Conservation (phyloP, 2,797 vertebrate genomes). For the Protonibea diacanthus region DNA sequence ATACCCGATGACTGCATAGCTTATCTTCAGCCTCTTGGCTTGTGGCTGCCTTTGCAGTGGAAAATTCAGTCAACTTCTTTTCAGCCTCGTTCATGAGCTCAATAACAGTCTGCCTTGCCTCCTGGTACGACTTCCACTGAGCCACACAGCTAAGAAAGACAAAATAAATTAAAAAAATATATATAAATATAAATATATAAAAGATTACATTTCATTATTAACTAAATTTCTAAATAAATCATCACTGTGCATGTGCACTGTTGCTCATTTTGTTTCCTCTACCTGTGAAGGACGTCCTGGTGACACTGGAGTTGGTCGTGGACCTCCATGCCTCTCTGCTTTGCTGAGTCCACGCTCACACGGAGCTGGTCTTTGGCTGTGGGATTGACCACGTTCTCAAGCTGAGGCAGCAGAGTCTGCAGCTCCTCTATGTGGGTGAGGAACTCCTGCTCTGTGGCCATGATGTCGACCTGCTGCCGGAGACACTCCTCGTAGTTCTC, state of each 20-base stretch:
- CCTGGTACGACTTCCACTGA: constrained; percentile 93
- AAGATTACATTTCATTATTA: not conserved
- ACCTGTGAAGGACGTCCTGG: constrained; percentile 87
- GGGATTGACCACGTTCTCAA: constrained; percentile 89
- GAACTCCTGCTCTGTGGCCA: constrained; percentile 92
- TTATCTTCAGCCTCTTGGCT: constrained; percentile 90
- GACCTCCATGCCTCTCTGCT: constrained; percentile 86
- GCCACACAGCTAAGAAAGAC: constrained; percentile 84
- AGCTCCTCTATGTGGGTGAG: constrained; percentile 88
- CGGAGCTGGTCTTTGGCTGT: constrained; percentile 87
- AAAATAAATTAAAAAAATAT: not conserved
- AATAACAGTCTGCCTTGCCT: constrained; percentile 90
- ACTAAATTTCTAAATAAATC: not conserved
- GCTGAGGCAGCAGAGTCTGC: constrained; percentile 84
- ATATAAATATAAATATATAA: too few relatives aligned
- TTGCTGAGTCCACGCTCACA: constrained; percentile 86
- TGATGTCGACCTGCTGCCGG: constrained; percentile 90
- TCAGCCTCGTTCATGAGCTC: constrained; percentile 94
- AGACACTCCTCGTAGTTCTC: constrained; percentile 95
- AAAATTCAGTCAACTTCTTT: constrained; percentile 93
- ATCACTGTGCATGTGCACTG: not conserved
- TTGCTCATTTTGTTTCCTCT: not conserved
- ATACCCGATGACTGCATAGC: constrained; percentile 90
- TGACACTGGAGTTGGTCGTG: constrained; percentile 89
- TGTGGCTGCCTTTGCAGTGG: constrained; percentile 88